Percentiles rank a stretch among this genome's conserved stretches.
These are phyloP conservation scores for Apis mellifera DNA, from an alignment of 1,140 invertebrate genomes.

Conservation along the genomic window DNA sequence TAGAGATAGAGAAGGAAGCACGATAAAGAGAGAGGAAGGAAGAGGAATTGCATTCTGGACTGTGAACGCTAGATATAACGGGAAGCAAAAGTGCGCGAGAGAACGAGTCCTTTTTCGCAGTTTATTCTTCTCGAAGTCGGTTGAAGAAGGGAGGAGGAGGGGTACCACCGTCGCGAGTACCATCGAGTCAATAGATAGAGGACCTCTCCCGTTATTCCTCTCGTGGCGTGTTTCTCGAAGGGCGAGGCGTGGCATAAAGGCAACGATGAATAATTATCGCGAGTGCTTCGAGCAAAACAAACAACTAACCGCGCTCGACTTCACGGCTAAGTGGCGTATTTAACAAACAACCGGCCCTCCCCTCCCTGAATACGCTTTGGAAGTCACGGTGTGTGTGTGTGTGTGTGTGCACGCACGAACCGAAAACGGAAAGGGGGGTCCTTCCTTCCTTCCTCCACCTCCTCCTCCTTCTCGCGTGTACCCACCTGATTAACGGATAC, in stretches of 20 bases:
- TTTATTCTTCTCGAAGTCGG: conserved; percentile 71
- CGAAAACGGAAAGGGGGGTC: conserved; percentile 8
- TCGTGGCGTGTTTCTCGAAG: conserved; percentile 33
- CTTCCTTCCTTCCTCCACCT: not conserved
- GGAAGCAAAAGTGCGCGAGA: conserved; percentile 61
- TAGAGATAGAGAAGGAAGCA: conserved; percentile 12
- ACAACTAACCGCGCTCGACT: conserved; percentile 74
- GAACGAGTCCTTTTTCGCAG: conserved; percentile 71
- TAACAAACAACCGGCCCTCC: conserved; percentile 64
- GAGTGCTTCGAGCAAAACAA: conserved; percentile 77
- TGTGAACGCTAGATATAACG: conserved; percentile 44
- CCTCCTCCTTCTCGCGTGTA: conserved; percentile 19
- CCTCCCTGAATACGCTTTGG: conserved; percentile 26
- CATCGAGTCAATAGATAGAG: conserved; percentile 66
- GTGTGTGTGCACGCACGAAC: conserved; percentile 25
- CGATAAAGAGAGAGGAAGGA: not conserved
- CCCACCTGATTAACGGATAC: conserved; percentile 54
- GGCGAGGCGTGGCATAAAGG: conserved; percentile 67
- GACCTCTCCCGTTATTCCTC: conserved; percentile 68
- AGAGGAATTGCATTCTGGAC: conserved; percentile 55
- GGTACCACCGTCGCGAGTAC: conserved; percentile 42
- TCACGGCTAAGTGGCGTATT: conserved; percentile 76
- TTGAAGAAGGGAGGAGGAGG: conserved; percentile 41
- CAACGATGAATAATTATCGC: conserved; percentile 78
- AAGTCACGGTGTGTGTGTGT: conserved; percentile 4